Percentiles rank a stretch among this genome's conserved stretches.
Conservation (phyloP, 2,888 invertebrate species). For the Mystacides longicornis region DNA sequence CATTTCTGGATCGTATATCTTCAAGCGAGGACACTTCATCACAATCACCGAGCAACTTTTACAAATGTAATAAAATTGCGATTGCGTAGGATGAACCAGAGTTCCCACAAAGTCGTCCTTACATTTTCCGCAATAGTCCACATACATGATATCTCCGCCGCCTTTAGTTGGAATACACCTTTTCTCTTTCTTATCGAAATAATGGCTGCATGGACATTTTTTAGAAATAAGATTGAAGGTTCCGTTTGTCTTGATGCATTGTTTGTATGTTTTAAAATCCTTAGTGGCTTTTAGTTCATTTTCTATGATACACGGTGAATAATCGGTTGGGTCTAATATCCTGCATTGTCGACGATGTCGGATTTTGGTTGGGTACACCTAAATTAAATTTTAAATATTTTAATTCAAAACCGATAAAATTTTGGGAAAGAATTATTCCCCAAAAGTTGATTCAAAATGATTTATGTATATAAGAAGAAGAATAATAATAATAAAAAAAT, state of each 20-base stretch:
- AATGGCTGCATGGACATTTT: conserved; percentile 19
- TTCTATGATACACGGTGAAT: conserved; percentile 3
- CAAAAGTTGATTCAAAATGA: too few relatives aligned
- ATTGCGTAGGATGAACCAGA: conserved; percentile 35
- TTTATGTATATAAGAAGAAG: too few relatives aligned
- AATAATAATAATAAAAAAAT: too few relatives aligned
- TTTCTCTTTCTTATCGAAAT: conserved; percentile 13
- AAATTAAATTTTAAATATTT: background rate
- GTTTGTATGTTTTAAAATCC: conserved; percentile 15
- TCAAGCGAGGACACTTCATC: conserved; percentile 34
- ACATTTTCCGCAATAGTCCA: conserved; percentile 31
- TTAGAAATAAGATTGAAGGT: conserved; percentile 13
- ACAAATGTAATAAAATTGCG: conserved; percentile 40
- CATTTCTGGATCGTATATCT: conserved; percentile 30
- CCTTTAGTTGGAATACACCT: conserved; percentile 27
- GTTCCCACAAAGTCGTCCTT: conserved; percentile 33
- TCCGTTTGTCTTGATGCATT: conserved; percentile 18
- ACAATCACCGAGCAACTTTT: conserved; percentile 35
- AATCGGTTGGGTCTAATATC: conserved; percentile 5
- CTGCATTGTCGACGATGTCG: conserved; percentile 3
- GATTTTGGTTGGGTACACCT: background rate
- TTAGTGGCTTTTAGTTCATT: conserved; percentile 20
- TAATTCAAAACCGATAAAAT: background rate
- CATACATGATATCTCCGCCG: conserved; percentile 28
- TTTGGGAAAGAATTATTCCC: too few relatives aligned